Evolutionary conservation across 2,113 vertebrate genomes (phyloP), one percentile per base, ranked within the genome.

Genomic region (Misgurnus mizolepis): DNA sequence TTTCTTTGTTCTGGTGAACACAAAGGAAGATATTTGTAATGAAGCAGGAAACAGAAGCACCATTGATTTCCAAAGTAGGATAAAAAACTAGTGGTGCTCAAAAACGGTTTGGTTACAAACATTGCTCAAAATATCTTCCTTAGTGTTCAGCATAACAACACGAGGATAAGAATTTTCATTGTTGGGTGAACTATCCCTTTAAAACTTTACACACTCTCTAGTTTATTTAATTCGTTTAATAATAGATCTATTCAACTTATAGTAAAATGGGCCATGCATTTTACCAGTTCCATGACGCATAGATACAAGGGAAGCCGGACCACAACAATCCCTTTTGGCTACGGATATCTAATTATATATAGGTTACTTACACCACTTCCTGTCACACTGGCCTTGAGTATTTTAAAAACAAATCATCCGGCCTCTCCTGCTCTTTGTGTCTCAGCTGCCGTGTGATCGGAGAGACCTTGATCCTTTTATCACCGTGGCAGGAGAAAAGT

Each of bases 321-420:
- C 55, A 73, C 60, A 73, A 45, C 70, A 73, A 60, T 58, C 55
- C 70, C 45, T 66, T 77, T 66, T 77, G 62, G 62, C 62, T 55
- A 40, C 45, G 61, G 75, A 77, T 77, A 47, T 77, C 62, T 77
- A 66, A 77, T 55, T 77, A 53, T 75, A 64, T 64, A 43, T 61
- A 22, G 5, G 14, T 47, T 47, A 66, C 75, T 22, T 18, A 77
- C 47, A 77, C 62, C 47, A 76, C 60, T 41, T 77, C 75, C 75
- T 77, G 27, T 55, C 62, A 64, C 45, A 49, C 4, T 41, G 47
- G 75, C 62, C 47, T 77, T 77, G 60, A 50, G 45, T 47, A 18
- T 55, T 66, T 66, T 40, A 53, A 66, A 76, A 76, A 66, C 45
- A 66, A 66, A n/a, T 75, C 41, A 56, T 56, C 34, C 27, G 55